Evolutionary conservation across 2,113 vertebrate genomes (phyloP).

Genomic region (Caranx ignobilis): DNA sequence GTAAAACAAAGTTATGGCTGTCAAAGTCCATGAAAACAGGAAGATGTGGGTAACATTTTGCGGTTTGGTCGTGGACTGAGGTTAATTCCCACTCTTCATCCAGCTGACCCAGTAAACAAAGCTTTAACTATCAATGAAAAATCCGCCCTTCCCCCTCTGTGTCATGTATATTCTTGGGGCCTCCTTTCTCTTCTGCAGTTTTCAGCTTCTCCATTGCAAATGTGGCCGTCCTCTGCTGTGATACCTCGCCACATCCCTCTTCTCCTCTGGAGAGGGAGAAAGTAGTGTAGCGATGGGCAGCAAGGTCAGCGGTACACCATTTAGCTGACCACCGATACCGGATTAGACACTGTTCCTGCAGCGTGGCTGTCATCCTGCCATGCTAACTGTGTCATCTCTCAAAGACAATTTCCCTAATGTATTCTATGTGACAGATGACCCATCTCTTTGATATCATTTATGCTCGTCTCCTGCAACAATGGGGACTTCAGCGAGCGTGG

Average conservation of each 20-base stretch:
- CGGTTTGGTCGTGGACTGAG: background rate
- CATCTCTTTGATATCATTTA: constrained; percentile 73
- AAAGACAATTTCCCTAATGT: constrained; percentile 81
- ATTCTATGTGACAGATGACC: constrained; percentile 78
- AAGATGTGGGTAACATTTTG: background rate
- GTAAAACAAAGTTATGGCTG: background rate
- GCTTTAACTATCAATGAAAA: constrained; percentile 9
- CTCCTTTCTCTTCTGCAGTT: background rate
- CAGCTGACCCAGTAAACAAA: constrained; percentile 5
- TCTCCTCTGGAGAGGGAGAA: constrained; percentile 29
- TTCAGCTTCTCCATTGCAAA: too few relatives aligned
- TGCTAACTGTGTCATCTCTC: constrained; percentile 79
- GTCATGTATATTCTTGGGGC: background rate
- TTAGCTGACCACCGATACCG: constrained; percentile 69
- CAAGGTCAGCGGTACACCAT: constrained; percentile 62
- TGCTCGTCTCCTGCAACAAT: constrained; percentile 49
- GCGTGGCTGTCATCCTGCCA: constrained; percentile 65
- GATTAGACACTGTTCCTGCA: constrained; percentile 63
- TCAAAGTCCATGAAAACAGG: background rate
- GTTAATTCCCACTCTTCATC: background rate
- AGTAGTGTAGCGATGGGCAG: constrained; percentile 3
- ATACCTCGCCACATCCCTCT: constrained; percentile 20
- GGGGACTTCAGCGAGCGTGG: constrained; percentile 39
- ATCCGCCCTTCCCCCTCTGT: background rate
- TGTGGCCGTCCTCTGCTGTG: background rate